Evolutionary conservation across 2,888 invertebrate genomes (phyloP).

Genomic region (Drosophila atripex): DNA sequence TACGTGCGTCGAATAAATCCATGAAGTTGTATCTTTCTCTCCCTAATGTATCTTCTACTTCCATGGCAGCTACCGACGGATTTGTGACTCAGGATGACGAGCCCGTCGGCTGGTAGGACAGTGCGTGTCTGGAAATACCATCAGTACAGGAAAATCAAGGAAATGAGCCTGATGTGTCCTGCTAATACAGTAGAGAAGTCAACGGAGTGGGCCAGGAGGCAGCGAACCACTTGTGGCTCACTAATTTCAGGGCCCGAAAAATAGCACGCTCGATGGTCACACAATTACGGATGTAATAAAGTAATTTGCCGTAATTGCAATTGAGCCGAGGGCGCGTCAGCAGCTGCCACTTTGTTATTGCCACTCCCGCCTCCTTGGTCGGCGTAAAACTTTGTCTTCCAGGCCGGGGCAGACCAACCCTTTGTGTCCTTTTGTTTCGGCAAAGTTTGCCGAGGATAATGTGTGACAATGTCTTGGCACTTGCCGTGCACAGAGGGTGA

Average conservation of each 20-base stretch:
- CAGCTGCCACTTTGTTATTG: slow-evolving; percentile 47
- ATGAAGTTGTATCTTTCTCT: too few species aligned
- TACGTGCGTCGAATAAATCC: too few species aligned
- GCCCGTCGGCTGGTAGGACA: slow-evolving; percentile 23
- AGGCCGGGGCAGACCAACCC: slow-evolving; percentile 27
- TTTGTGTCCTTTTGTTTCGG: slow-evolving; percentile 40
- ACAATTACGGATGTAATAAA: slow-evolving; percentile 84
- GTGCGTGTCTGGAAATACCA: slow-evolving; percentile 8
- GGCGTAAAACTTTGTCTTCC: slow-evolving; percentile 42
- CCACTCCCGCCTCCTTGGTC: slow-evolving; percentile 23
- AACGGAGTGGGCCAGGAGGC: slow-evolving; percentile 7
- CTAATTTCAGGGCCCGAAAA: slow-evolving; percentile 73
- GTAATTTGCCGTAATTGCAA: slow-evolving; percentile 84
- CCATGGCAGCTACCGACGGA: slow-evolving; percentile 53
- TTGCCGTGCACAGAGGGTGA: slow-evolving; percentile 72
- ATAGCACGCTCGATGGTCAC: slow-evolving; percentile 82
- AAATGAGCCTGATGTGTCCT: slow-evolving; percentile 8
- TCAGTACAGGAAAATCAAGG: not conserved
- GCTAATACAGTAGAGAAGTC: slow-evolving; percentile 9
- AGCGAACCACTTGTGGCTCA: slow-evolving; percentile 75
- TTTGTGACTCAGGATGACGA: slow-evolving; percentile 6
- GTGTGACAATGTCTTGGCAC: slow-evolving; percentile 72
- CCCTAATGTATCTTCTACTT: not conserved
- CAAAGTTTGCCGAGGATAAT: slow-evolving; percentile 45
- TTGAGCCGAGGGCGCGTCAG: slow-evolving; percentile 75